These are phyloP conservation scores for Chlorospingus semifuscus DNA, from an alignment of 2,797 vertebrate genomes.

Conservation along the genomic window DNA sequence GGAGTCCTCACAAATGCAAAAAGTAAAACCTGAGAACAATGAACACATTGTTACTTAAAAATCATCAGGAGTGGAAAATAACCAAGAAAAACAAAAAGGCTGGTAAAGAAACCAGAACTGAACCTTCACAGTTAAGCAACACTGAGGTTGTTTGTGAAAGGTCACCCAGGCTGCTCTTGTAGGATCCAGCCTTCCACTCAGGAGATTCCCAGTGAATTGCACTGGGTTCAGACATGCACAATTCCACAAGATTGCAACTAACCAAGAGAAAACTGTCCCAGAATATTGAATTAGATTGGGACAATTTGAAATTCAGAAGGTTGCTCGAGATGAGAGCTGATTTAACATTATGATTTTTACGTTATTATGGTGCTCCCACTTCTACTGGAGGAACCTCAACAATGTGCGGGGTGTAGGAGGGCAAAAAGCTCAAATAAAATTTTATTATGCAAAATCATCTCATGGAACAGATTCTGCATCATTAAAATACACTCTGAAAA, in stretches of 20 bases:
- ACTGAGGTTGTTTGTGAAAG: neutral
- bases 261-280: neutral
- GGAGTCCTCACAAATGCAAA: neutral
- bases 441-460: neutral
- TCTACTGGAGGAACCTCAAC: neutral
- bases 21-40: neutral
- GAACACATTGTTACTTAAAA: neutral
- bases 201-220: neutral
- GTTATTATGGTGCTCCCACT: neutral
- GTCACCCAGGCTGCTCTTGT: neutral
- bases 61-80: neutral
- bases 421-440: neutral
- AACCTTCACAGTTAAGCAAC: neutral
- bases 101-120: neutral
- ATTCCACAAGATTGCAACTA: neutral
- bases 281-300: neutral
- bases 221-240: neutral
- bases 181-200: accelerated
- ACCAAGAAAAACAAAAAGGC: neutral
- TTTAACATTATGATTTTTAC: neutral
- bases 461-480: neutral
- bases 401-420: neutral
- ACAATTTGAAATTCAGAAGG: neutral
- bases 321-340: neutral
- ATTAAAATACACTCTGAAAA: neutral